These are phyloP conservation scores for Nephila pilipes DNA, from an alignment of 1,140 invertebrate species.

Conservation along the genomic window DNA sequence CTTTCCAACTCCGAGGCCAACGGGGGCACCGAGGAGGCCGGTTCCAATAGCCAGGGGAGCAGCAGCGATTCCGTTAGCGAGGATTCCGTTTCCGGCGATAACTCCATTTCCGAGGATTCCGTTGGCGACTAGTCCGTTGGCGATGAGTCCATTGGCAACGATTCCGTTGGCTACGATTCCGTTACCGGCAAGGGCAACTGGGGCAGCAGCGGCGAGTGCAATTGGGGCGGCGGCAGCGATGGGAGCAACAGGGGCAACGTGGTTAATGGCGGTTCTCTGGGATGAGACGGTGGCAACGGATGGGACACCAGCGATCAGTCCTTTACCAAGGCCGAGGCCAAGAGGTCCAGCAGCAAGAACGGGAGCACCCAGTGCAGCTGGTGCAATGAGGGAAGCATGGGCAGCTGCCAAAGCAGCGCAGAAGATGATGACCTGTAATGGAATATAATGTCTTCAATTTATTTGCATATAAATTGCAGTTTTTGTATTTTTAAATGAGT, in stretches of 20 bases:
- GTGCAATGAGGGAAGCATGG: not conserved
- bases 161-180: not conserved
- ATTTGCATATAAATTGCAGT: too few species aligned
- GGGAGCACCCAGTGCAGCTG: not conserved
- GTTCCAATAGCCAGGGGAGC: not conserved
- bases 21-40: not conserved
- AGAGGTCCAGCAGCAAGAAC: not conserved
- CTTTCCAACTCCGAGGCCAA: not conserved
- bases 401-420: slow-evolving; percentile 42
- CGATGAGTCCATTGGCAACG: not conserved
- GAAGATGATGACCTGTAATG: slow-evolving; percentile 14
- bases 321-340: not conserved
- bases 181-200: not conserved
- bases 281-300: not conserved
- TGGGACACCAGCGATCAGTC: not conserved
- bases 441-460: too few species aligned
- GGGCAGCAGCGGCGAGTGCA: not conserved
- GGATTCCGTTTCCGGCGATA: not conserved
- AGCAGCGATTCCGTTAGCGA: not conserved
- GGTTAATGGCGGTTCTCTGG: not conserved
- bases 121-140: not conserved
- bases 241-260: not conserved
- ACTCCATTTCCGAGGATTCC: not conserved
- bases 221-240: not conserved
- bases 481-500: too few species aligned